Evolutionary conservation across 2,113 vertebrate species (phyloP), one percentile per base, ranked within the genome.

Genomic region (Tretioscincus oriximinensis): DNA sequence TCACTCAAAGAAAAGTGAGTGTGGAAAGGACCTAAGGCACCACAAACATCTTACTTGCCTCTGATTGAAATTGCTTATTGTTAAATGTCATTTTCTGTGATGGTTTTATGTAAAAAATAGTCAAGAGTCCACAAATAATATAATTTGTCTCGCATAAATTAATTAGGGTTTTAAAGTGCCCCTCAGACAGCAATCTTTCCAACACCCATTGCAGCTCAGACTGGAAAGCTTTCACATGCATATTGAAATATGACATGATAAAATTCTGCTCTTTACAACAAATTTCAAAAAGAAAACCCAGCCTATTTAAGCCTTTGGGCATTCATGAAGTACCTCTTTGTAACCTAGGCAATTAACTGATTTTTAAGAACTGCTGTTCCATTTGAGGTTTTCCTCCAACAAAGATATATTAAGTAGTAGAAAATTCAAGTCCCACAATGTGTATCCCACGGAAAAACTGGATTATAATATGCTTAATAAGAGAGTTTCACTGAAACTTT

Each of bases 341-440:
- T 51, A 71, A 45, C 24, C 29, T 9, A 61, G 77, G 51, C 77
- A 61, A 45, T 21, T 5, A n/a, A 0, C 26, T 88, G 76, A 85
- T 91, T 81, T 91, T 85, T 87, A 89, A 82, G 81, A 63, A 26
- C 77, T 90, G 83, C 82, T 77, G 83, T 78, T 84, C 86, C 75
- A 84, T 91, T 87, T 87, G 80, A 84, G 80, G 45, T 78, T 8
- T 31, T 80, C 29, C 74, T 68, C 41, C 3, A 16, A 75, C 3
- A 0, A 35, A 41, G 35, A 73, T 8, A 61, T 83, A 82, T 82
- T 85, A 1, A 78, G 69, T 69, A 70, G 81, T 68, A 68, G 49
- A 71, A 76, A 22, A 41, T 80, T 77, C 73, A 78, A 83, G 54
- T 70, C 54, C 84, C 35, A 82, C 26, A 28, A 68, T 54, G 28